Evolutionary conservation across 2,113 vertebrate genomes (phyloP).

Genomic region (Myxocyprinus asiaticus): DNA sequence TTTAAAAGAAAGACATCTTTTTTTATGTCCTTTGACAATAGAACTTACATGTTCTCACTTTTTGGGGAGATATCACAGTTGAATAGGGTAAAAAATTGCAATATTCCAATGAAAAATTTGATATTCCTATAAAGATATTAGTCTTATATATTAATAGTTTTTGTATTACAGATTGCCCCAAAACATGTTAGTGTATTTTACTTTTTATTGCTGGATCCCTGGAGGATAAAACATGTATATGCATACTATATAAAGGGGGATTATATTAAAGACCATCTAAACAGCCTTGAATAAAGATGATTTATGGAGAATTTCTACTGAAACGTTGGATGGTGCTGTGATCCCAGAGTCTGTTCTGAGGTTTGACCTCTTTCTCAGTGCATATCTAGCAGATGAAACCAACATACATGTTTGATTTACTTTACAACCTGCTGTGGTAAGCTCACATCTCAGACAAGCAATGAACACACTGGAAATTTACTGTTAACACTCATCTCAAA

Average conservation of each 20-base stretch:
- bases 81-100: too few relatives aligned
- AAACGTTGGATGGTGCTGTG: background rate
- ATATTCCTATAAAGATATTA: too few relatives aligned
- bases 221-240: background rate
- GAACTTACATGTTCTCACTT: too few relatives aligned
- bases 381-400: constrained; percentile 7
- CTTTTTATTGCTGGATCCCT: background rate
- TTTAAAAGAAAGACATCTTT: too few relatives aligned
- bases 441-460: constrained; percentile 8
- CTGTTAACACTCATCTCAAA: background rate
- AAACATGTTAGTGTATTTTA: too few relatives aligned
- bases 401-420: constrained; percentile 6
- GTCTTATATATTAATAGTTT: too few relatives aligned
- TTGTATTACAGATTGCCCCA: too few relatives aligned
- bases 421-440: constrained; percentile 15
- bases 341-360: background rate
- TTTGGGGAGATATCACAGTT: too few relatives aligned
- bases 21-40: too few relatives aligned
- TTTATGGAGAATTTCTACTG: constrained; percentile 9
- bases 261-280: constrained; percentile 19
- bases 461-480: constrained; percentile 29
- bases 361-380: constrained; percentile 24
- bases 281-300: background rate
- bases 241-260: background rate
- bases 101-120: too few relatives aligned